Evolutionary conservation across 2,888 invertebrate species (phyloP).

Genomic region (Sussaba pulchella): DNA sequence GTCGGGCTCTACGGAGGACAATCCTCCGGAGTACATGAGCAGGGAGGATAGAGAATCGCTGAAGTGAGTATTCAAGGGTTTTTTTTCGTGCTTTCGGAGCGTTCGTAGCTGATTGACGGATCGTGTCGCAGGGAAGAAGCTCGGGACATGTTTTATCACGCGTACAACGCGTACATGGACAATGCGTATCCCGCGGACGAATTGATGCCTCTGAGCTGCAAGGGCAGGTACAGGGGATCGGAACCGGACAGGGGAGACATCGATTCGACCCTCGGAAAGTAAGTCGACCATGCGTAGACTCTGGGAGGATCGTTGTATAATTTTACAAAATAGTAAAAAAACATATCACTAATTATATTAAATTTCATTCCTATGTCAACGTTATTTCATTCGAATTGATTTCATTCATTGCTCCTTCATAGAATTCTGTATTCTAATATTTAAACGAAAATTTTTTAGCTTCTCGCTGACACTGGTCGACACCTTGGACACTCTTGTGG

Average conservation of each 20-base stretch:
- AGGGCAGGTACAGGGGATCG: constrained; percentile 95
- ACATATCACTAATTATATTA: too few species aligned
- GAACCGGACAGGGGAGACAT: constrained; percentile 97
- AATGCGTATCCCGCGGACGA: constrained; percentile 99
- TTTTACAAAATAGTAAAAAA: too few species aligned
- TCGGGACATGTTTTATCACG: constrained; percentile 98
- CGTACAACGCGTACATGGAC: constrained; percentile 97
- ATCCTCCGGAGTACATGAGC: constrained; percentile 86
- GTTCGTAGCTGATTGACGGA: background rate
- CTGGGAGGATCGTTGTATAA: background rate
- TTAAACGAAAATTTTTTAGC: constrained; percentile 86
- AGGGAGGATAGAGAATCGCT: constrained; percentile 88
- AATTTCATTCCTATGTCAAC: too few species aligned
- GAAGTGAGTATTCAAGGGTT: constrained; percentile 85
- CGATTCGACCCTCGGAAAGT: constrained; percentile 99
- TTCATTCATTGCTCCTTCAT: too few species aligned
- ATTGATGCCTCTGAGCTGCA: constrained; percentile 98
- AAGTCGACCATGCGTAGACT: constrained; percentile 83
- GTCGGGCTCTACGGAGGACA: constrained; percentile 74
- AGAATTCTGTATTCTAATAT: too few species aligned
- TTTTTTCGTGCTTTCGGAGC: background rate
- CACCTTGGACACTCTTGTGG: constrained; percentile 95
- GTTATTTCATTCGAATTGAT: too few species aligned
- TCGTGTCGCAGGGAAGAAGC: constrained; percentile 91
- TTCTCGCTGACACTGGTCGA: constrained; percentile 98